Percentiles rank a stretch among this genome's conserved stretches.
These are phyloP conservation scores for Xestoiulus laeticollis DNA, from an alignment of 2,888 invertebrate genomes.

Conservation along the genomic window DNA sequence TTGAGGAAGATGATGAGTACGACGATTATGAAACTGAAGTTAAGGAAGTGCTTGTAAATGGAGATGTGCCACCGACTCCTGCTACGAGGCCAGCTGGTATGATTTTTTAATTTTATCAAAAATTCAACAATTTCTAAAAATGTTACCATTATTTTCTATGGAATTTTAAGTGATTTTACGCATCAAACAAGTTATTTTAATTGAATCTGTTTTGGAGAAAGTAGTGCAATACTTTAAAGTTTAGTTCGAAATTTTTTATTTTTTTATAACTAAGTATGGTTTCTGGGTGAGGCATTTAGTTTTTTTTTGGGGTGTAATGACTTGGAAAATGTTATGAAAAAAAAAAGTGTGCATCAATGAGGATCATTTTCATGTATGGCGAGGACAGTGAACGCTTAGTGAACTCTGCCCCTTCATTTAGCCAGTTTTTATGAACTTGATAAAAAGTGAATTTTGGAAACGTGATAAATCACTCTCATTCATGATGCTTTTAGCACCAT, in stretches of 20 bases:
- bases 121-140: background rate
- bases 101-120: background rate
- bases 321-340: background rate
- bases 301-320: background rate
- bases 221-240: background rate
- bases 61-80: slow-evolving; percentile 28
- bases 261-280: background rate
- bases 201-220: background rate
- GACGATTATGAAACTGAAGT: slow-evolving; percentile 34
- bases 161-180: background rate
- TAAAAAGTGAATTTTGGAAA: slow-evolving; percentile 2
- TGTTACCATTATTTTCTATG: too few species aligned
- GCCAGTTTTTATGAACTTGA: background rate
- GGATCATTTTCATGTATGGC: background rate
- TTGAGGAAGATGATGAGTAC: slow-evolving; percentile 45
- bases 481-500: slow-evolving; percentile 23
- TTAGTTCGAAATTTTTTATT: background rate
- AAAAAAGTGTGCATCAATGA: background rate
- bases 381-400: slow-evolving; percentile 47
- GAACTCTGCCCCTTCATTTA: slow-evolving; percentile 13
- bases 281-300: background rate
- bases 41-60: slow-evolving; percentile 36
- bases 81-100: slow-evolving; percentile 34
- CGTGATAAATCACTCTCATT: slow-evolving; percentile 17
- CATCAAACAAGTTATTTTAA: background rate